A percentile compares a stretch with the other conserved stretches of the same genome.
phyloP scores from a whole-genome alignment of 2,888 invertebrate species.

The Eupithecia vulgata region DNA sequence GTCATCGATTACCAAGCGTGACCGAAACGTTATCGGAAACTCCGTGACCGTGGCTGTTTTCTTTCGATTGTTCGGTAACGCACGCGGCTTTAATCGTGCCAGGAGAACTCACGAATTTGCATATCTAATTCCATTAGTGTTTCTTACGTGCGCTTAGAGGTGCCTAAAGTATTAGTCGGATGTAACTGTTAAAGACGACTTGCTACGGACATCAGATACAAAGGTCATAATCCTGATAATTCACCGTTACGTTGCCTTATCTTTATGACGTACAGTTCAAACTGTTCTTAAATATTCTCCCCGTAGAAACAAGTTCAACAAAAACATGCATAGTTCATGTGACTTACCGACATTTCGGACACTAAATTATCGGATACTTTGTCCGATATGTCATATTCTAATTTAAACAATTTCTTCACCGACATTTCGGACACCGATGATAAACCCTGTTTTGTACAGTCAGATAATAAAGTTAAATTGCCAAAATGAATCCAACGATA shows the following conservation, averaged over 20 bases:
- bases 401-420: no score
- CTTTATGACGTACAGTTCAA: neutral
- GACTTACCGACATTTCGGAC: no score
- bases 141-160: conserved; percentile 17
- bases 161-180: conserved; percentile 12
- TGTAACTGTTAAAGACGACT: neutral
- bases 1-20: conserved; percentile 46
- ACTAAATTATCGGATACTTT: no score
- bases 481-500: no score
- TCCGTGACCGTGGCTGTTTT: conserved; percentile 25
- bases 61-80: conserved; percentile 28
- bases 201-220: neutral
- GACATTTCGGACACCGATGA: no score
- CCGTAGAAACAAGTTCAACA: neutral
- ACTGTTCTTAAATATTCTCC: neutral
- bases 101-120: conserved; percentile 43
- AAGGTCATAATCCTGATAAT: neutral
- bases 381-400: no score
- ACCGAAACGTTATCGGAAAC: conserved; percentile 44
- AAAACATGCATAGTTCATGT: no score
- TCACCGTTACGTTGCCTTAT: neutral
- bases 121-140: conserved; percentile 45
- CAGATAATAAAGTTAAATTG: no score
- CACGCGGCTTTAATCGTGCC: conserved; percentile 43
- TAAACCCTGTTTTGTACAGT: no score